Evolutionary conservation across 2,797 vertebrate species (phyloP), one percentile per base, ranked within the genome.

Genomic region (Phylloscopus collybita): DNA sequence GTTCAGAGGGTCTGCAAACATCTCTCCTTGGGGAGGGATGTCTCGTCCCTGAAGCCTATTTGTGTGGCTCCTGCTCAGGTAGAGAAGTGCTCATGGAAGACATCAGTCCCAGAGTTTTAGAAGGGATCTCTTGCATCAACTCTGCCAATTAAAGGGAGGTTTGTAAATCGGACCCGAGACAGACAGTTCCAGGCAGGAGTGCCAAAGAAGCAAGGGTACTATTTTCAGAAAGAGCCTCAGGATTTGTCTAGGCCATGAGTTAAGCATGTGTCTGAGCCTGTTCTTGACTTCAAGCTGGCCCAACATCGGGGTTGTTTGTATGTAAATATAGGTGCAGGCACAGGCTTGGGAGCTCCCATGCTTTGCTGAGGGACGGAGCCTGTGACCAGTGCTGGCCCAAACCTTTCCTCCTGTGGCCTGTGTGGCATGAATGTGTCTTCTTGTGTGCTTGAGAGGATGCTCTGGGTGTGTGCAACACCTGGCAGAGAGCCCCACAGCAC

Each of bases 211-310:
- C 36, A 56, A 80, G 59, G 54, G 47, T 70, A 30, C 69, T 81
- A 40, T 92, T 94, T 96, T 93, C 76, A 81, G 87, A 80, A 86
- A 79, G 60, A 9, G 20, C 82, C 81, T 92, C 40, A 51, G 94
- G 93, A 91, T 92, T 94, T 93, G 80, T 94, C 90, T 95, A 92
- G 82, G 69, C 34, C 53, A 27, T n/a, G 85, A 91, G 42, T 56
- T 76, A 44, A 0, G 4, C 49, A 38, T 6, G 2, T 80, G 91
- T 54, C 83, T 75, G 69, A 90, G 62, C 96, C 76, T 90, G 92
- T 81, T 72, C 22, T 92, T 1, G 4, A 71, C 61, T 40, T 83
- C 27, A 29, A 3, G 22, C 9, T 81, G 91, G 80, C 72, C 65
- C 32, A 64, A 0, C 18, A 2, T 6, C 0, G 2, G 44, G 16